phyloP scores from a whole-genome alignment of 1,140 invertebrate species.

The Penaeus japonicus region DNA sequence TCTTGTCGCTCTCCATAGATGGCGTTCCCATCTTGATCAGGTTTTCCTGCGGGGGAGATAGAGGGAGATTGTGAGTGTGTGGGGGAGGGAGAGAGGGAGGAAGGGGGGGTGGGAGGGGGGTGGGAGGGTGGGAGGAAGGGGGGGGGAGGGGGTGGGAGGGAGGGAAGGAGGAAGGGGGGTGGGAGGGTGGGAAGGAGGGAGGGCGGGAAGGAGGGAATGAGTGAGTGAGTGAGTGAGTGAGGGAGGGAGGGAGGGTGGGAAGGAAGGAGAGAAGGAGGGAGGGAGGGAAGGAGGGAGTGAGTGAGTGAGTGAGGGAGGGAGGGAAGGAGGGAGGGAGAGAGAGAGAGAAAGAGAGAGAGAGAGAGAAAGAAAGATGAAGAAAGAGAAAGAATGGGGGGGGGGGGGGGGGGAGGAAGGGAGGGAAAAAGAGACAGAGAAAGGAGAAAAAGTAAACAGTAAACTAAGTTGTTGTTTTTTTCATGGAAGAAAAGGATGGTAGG shows the following conservation, averaged over 20 bases:
- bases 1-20: conserved; percentile 54
- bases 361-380: neutral
- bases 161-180: no score
- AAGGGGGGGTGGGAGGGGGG: neutral
- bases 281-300: neutral
- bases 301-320: neutral
- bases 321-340: neutral
- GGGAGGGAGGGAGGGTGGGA: neutral
- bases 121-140: neutral
- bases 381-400: no score
- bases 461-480: neutral
- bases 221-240: neutral
- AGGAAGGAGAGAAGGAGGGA: neutral
- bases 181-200: no score
- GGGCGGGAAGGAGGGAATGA: no score
- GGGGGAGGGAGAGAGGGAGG: neutral
- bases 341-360: neutral
- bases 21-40: conserved; percentile 57
- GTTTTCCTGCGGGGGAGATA: conserved; percentile 34
- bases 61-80: neutral
- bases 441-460: neutral
- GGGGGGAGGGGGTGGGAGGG: neutral
- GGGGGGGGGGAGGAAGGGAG: neutral
- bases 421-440: conserved; percentile 24
- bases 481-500: neutral